A percentile compares a stretch with the other conserved stretches of the same genome.
Evolutionary conservation across 2,113 vertebrate species (phyloP).

Genomic region (Leptosomus discolor): DNA sequence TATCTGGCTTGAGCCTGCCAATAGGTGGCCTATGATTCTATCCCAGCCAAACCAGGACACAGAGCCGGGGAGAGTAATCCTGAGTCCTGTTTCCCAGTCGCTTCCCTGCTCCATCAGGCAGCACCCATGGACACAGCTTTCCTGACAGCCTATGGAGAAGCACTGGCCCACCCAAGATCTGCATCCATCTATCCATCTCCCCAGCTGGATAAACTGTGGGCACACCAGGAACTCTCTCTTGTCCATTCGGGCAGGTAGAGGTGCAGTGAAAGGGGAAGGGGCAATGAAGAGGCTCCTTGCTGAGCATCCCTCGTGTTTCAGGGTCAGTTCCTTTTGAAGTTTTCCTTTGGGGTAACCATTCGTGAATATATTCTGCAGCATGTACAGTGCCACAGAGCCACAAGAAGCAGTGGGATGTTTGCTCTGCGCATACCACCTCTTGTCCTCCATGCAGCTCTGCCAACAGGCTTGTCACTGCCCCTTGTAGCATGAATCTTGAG

Average conservation of each 20-base stretch:
- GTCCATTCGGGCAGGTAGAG: accelerated
- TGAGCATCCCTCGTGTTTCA: background rate
- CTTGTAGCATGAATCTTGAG: background rate
- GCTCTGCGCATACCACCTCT: background rate
- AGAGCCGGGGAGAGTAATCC: background rate
- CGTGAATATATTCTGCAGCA: accelerated
- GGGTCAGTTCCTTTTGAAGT: background rate
- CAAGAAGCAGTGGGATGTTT: background rate
- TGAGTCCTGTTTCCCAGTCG: background rate
- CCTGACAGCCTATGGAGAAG: background rate
- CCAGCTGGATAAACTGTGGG: background rate
- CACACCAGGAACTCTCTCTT: background rate
- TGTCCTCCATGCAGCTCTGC: background rate
- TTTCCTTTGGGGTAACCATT: background rate
- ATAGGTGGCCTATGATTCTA: no score
- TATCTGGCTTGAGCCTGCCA: no score
- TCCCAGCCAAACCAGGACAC: no score
- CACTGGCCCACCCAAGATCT: background rate
- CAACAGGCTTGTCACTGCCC: background rate
- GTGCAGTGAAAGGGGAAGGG: background rate
- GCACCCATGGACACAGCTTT: background rate
- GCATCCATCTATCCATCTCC: background rate
- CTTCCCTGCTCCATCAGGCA: background rate
- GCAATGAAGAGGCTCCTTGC: background rate
- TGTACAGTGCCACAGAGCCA: background rate